phyloP scores from a whole-genome alignment of 2,888 invertebrate species.

The Calliphora vomitoria region DNA sequence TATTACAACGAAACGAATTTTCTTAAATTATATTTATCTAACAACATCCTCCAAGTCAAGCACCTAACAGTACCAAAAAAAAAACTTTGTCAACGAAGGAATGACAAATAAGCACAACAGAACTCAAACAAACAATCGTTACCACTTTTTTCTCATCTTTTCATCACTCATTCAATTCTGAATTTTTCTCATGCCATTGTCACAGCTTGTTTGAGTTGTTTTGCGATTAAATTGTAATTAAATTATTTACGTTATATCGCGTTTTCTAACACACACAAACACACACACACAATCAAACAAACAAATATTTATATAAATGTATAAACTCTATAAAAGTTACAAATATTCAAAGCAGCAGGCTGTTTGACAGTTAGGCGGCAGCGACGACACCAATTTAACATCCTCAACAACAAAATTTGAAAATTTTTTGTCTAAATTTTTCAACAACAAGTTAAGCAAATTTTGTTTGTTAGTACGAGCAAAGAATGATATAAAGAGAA shows the following conservation, averaged over 20 bases:
- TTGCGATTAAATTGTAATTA: constrained; percentile 71
- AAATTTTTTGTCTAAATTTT: background rate
- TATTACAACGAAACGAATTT: background rate
- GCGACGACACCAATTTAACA: constrained; percentile 27
- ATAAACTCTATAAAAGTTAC: constrained; percentile 29
- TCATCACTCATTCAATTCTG: background rate
- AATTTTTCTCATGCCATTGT: constrained; percentile 41
- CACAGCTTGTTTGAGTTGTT: constrained; percentile 69
- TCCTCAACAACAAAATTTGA: constrained; percentile 2
- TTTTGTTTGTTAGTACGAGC: constrained; percentile 16
- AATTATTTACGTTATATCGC: constrained; percentile 71
- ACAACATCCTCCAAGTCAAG: constrained; percentile 15
- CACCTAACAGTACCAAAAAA: background rate
- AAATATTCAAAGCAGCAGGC: constrained; percentile 27
- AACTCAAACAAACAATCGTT: constrained; percentile 48
- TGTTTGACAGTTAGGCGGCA: background rate
- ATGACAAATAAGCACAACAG: constrained; percentile 16
- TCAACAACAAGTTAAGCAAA: constrained; percentile 56
- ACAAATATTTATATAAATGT: background rate
- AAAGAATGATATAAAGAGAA: background rate
- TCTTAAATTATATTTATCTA: constrained; percentile 40
- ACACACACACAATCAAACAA: background rate
- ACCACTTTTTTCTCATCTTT: constrained; percentile 16
- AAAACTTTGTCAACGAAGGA: background rate
- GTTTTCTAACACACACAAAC: constrained; percentile 24